Conservation (phyloP, 1,140 invertebrate species). For the Drosophila melanogaster region DNA sequence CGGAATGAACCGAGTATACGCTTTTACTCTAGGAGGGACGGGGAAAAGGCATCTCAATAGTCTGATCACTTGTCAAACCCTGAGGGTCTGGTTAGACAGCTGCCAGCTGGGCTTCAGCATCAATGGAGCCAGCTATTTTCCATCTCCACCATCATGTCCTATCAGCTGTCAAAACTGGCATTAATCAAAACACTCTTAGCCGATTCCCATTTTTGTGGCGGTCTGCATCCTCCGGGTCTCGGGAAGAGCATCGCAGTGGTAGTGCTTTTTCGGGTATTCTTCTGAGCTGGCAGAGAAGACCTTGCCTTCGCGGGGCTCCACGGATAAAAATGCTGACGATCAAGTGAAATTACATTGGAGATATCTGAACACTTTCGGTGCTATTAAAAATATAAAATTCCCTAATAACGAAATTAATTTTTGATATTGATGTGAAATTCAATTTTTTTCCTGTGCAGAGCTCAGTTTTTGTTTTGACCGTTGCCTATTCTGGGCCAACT, state of each 20-base stretch:
- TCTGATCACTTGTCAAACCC: neutral
- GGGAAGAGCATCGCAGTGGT: neutral
- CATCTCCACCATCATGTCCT: conserved; percentile 19
- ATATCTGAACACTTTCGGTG: no score
- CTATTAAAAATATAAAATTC: no score
- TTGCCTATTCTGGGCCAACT: conserved; percentile 27
- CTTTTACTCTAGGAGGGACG: no score
- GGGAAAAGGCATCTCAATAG: no score
- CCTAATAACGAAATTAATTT: neutral
- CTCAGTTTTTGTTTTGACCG: conserved; percentile 15
- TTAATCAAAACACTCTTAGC: conserved; percentile 78
- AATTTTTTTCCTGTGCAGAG: neutral
- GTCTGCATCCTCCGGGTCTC: conserved; percentile 14
- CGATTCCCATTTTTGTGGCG: conserved; percentile 45
- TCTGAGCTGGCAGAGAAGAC: conserved; percentile 7
- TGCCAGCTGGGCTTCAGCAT: conserved; percentile 8
- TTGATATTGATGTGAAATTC: no score
- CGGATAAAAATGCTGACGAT: neutral
- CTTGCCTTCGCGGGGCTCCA: neutral
- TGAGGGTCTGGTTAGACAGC: conserved; percentile 8
- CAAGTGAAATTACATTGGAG: no score
- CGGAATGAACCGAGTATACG: no score
- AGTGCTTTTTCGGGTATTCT: conserved; percentile 25
- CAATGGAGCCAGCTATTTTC: conserved; percentile 8
- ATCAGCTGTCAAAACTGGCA: conserved; percentile 78